Conservation (phyloP, 2,113 vertebrate genomes). For the Aphyosemion australe region DNA sequence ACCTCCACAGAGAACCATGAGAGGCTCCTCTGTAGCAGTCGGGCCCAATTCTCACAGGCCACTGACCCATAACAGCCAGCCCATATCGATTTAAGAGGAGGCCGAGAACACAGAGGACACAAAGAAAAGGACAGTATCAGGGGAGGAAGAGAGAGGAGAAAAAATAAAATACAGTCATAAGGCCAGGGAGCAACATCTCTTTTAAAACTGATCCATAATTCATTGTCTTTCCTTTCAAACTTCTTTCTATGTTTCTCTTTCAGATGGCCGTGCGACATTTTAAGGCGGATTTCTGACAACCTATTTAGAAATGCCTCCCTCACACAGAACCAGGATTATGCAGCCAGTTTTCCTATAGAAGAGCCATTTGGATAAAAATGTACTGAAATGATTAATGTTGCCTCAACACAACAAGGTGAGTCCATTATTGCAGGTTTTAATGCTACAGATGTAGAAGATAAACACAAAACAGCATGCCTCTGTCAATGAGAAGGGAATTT, state of each 20-base stretch:
- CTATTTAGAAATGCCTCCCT: conserved; percentile 66
- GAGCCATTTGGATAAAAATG: conserved; percentile 21
- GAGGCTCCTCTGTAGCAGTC: conserved; percentile 61
- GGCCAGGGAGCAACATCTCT: conserved; percentile 65
- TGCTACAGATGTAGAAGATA: conserved; percentile 21
- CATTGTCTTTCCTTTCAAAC: conserved; percentile 62
- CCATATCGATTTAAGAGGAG: conserved; percentile 75
- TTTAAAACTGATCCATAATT: conserved; percentile 80
- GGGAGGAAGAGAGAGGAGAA: conserved; percentile 6
- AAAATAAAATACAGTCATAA: conserved; percentile 52
- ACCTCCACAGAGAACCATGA: conserved; percentile 50
- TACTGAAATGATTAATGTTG: conserved; percentile 10
- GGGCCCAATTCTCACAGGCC: conserved; percentile 64
- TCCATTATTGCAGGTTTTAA: conserved; percentile 32
- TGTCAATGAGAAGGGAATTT: neutral
- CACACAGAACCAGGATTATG: neutral
- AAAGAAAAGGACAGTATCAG: conserved; percentile 21
- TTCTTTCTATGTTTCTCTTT: conserved; percentile 40
- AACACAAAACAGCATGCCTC: conserved; percentile 10
- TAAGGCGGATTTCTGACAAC: conserved; percentile 64
- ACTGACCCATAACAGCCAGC: conserved; percentile 77
- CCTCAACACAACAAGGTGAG: conserved; percentile 14
- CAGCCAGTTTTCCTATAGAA: conserved; percentile 16
- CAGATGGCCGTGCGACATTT: conserved; percentile 46
- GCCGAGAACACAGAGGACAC: conserved; percentile 51